These are phyloP conservation scores for Pangasius larnaudii DNA, from an alignment of 2,797 vertebrate species.

Conservation along the genomic window DNA sequence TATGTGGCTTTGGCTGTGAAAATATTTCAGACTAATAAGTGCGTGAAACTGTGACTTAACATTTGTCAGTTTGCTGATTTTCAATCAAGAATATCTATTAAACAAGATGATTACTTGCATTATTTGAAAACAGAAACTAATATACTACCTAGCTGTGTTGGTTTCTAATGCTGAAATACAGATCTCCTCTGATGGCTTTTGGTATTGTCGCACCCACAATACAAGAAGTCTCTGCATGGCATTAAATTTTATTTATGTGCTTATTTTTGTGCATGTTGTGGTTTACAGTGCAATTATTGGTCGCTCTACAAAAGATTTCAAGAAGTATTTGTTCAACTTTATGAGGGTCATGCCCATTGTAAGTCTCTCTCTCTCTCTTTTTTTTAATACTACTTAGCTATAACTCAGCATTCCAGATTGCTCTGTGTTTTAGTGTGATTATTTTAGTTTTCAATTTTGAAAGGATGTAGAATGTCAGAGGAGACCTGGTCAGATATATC, in stretches of 20 bases:
- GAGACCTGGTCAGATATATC: slow-evolving; percentile 56
- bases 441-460: background rate
- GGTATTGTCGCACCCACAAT: background rate
- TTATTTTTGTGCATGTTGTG: slow-evolving; percentile 78
- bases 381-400: background rate
- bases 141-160: slow-evolving; percentile 24
- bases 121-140: slow-evolving; percentile 19
- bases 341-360: slow-evolving; percentile 95
- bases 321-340: slow-evolving; percentile 94
- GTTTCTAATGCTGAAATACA: slow-evolving; percentile 32
- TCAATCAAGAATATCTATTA: background rate
- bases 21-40: slow-evolving; percentile 35
- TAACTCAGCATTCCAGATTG: background rate
- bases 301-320: slow-evolving; percentile 94
- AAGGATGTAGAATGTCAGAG: slow-evolving; percentile 53
- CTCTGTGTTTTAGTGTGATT: slow-evolving; percentile 23
- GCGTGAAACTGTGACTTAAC: slow-evolving; percentile 44
- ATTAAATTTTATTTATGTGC: slow-evolving; percentile 40
- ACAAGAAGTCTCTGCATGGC: background rate
- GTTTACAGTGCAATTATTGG: slow-evolving; percentile 98
- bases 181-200: slow-evolving; percentile 52
- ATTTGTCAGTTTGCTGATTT: background rate
- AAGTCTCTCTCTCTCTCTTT: slow-evolving; percentile 75
- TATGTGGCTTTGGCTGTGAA: slow-evolving; percentile 47
- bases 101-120: slow-evolving; percentile 14